A percentile compares a stretch with the other conserved stretches of the same genome.
Conservation (phyloP, 2,113 vertebrate genomes). For the Eudyptes chrysolophus region DNA sequence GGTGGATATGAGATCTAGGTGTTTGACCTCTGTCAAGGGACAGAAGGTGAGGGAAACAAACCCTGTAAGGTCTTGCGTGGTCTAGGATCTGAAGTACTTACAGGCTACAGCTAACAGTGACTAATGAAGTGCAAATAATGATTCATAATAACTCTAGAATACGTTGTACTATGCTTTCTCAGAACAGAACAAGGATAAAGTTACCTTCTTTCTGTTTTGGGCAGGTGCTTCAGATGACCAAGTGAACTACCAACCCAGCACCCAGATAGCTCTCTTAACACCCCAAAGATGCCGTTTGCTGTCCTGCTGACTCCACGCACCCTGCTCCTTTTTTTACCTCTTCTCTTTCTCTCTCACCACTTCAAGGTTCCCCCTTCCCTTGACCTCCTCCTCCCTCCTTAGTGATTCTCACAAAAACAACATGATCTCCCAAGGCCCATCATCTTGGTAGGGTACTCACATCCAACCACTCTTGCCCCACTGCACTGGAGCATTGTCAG, state of each 20-base stretch:
- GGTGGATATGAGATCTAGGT: neutral
- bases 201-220: neutral
- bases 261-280: neutral
- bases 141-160: neutral
- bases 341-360: neutral
- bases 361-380: neutral
- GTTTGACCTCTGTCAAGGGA: neutral
- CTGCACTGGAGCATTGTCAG: neutral
- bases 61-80: neutral
- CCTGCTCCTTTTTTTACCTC: neutral
- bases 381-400: neutral
- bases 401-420: neutral
- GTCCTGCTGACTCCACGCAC: neutral
- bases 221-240: neutral
- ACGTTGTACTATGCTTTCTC: neutral
- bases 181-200: neutral
- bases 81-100: neutral
- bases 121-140: neutral
- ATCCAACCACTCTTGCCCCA: neutral
- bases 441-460: neutral
- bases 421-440: neutral
- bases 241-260: neutral
- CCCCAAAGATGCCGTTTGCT: neutral
- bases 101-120: neutral
- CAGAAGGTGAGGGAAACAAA: neutral